Percentiles rank a stretch among this genome's conserved stretches.
Conservation (phyloP, 2,797 vertebrate genomes). For the Mergus octosetaceus region DNA sequence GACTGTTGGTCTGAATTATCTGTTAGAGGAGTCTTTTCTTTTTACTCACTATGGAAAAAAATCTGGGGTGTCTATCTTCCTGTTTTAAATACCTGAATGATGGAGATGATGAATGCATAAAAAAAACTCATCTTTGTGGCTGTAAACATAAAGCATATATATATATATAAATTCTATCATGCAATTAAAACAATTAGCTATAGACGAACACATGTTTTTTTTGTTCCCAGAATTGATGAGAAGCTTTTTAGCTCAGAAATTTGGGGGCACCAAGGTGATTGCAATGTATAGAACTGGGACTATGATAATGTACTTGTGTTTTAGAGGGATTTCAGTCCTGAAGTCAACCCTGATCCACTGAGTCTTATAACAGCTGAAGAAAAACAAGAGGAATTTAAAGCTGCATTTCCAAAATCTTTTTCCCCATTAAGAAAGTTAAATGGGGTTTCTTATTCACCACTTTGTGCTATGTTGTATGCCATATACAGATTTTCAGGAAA, state of each 20-base stretch:
- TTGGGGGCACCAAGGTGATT: neutral
- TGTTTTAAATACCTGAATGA: neutral
- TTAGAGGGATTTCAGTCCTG: neutral
- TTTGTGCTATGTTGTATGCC: neutral
- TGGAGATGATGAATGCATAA: neutral
- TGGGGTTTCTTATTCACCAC: neutral
- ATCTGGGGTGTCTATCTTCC: neutral
- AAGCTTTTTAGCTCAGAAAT: neutral
- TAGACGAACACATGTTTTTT: accelerated
- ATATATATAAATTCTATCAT: neutral
- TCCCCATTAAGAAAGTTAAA: neutral
- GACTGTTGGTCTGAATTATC: neutral
- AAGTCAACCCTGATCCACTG: neutral
- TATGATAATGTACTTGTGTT: neutral
- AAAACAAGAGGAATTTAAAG: neutral
- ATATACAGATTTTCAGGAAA: neutral
- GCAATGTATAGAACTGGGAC: neutral
- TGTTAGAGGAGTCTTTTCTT: neutral
- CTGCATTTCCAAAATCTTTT: neutral
- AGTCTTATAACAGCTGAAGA: neutral
- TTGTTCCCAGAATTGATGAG: neutral
- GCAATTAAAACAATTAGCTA: neutral
- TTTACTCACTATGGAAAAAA: neutral
- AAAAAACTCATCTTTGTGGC: neutral
- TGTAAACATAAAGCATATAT: neutral